Evolutionary conservation across 2,797 vertebrate species (phyloP).

Genomic region (Poecilia velifera): DNA sequence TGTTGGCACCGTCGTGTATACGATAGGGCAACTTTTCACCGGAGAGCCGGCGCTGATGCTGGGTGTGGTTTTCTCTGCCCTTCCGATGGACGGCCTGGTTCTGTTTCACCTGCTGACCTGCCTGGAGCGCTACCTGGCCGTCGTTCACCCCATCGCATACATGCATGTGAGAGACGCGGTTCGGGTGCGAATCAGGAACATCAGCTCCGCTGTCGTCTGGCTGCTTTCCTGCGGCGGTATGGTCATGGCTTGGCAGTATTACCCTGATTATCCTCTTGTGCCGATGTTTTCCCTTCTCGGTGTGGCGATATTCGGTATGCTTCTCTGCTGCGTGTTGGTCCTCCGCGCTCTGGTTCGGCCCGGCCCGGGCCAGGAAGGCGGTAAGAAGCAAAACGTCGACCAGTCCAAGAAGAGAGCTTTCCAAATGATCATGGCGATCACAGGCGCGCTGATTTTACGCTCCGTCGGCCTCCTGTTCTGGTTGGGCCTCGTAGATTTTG

Average conservation of each 20-base stretch:
- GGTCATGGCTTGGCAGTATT: rapidly evolving
- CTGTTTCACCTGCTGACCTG: slow-evolving; percentile 40
- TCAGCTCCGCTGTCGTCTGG: slow-evolving; percentile 14
- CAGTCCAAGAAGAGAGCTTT: slow-evolving; percentile 36
- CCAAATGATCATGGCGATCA: slow-evolving; percentile 9
- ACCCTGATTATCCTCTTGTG: rapidly evolving
- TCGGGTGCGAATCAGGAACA: slow-evolving; percentile 7
- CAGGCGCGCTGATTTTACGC: slow-evolving; percentile 4
- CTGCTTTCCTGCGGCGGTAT: slow-evolving; percentile 8
- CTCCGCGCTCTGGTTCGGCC: not conserved
- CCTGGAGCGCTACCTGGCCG: slow-evolving; percentile 43
- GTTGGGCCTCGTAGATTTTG: not conserved
- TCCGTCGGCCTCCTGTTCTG: not conserved
- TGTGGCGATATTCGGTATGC: rapidly evolving
- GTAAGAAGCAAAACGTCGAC: not conserved
- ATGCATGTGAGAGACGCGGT: not conserved
- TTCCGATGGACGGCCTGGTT: slow-evolving; percentile 4
- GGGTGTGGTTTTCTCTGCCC: not conserved
- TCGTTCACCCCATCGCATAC: slow-evolving; percentile 34
- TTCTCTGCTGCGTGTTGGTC: slow-evolving; percentile 16
- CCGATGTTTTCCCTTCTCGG: rapidly evolving
- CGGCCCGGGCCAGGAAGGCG: not conserved
- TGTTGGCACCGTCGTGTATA: not conserved
- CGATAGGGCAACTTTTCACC: rapidly evolving
- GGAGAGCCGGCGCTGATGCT: rapidly evolving